Conservation (phyloP, 2,113 vertebrate genomes). For the Emydocephalus ijimae region DNA sequence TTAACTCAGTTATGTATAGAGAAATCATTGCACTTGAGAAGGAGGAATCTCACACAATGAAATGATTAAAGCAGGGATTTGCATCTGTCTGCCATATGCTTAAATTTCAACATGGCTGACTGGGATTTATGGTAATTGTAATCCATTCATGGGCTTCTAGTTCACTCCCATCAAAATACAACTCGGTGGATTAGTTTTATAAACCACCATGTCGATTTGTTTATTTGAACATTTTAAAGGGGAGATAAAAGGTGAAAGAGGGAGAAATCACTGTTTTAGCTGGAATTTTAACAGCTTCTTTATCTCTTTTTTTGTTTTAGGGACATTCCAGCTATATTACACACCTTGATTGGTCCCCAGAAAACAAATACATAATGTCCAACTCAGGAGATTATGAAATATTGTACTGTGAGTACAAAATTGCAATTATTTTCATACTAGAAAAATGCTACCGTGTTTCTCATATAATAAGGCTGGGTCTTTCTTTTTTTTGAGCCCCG, state of each 20-base stretch:
- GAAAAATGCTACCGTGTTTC: conserved; percentile 6
- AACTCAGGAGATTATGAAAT: conserved; percentile 99
- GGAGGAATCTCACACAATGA: neutral
- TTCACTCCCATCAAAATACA: neutral
- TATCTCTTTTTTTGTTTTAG: conserved; percentile 63
- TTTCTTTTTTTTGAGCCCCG: too few species aligned
- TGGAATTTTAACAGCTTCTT: neutral
- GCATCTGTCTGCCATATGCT: neutral
- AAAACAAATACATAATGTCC: conserved; percentile 98
- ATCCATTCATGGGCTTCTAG: neutral
- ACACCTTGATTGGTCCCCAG: conserved; percentile 97
- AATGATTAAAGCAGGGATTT: neutral
- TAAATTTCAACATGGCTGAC: neutral
- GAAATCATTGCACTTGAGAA: neutral
- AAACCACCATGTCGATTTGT: accelerated
- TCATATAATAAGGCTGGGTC: too few species aligned
- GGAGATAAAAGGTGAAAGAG: neutral
- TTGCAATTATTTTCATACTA: conserved; percentile 23
- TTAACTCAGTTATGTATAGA: neutral
- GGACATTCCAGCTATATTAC: conserved; percentile 99
- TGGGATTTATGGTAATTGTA: neutral
- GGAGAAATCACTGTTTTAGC: neutral
- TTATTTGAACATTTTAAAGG: conserved; percentile 11
- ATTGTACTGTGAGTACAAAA: conserved; percentile 91
- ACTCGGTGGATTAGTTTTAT: neutral